Evolutionary conservation across 1,140 invertebrate species (phyloP), one percentile per base, ranked within the genome.

Genomic region (Eueides isabella): DNA sequence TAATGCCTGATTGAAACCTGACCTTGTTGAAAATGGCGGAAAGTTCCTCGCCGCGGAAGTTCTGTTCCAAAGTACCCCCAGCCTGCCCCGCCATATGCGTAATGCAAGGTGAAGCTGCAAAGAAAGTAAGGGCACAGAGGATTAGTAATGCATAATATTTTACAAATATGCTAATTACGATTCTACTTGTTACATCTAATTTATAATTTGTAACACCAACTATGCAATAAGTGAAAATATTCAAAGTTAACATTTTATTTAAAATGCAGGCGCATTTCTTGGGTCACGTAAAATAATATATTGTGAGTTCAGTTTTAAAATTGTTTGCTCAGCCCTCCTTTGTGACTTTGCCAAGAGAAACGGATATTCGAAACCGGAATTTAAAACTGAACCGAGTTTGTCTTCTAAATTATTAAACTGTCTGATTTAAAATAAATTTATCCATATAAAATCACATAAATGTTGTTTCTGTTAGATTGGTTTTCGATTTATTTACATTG

Each of bases 291-390:
- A 64, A 19, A 64, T 64, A 64, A 66, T 38, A 66, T 66, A 67
- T 48, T 19, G 66, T 30, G 66, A 55, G 14, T 35, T 29, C 12
- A 31, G 41, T 67, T 55, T 26, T 55, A 55, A 67, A 67, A 30
- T 26, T 29, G 66, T 55, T 30, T 41, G 28, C 30, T 19, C 66
- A 29, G 28, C 16, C 23, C 28, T 55, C 48, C 66, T 67, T 67
- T 67, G 66, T 67, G 48, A 48, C 66, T 67, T 67, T 67, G 66
- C 66, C 66, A 67, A 67, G 48, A 48, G 41, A 55, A 67, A 26
- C 66, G 41, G 66, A 44, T 67, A 67, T 67, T 55, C 41, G 66
- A 67, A 29, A 35, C 48, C 41, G 66, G 66, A 55, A 67, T 41
- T 48, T 26, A 55, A 55, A 55, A 55, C 48, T 55, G 41, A 67